Percentiles rank a stretch among this genome's conserved stretches.
Conservation (phyloP, 2,888 invertebrate species). For the Halocaridina rubra region DNA sequence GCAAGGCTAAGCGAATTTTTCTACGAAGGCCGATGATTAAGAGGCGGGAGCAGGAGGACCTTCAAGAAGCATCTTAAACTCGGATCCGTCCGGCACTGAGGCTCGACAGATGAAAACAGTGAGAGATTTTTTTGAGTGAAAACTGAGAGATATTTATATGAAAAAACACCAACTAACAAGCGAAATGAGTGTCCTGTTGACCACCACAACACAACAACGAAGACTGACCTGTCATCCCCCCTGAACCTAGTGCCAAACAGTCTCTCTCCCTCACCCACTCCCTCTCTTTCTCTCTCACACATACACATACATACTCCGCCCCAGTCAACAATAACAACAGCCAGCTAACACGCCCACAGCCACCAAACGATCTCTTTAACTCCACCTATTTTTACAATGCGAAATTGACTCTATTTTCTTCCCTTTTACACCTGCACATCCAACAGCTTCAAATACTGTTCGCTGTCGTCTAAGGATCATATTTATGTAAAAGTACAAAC, state of each 20-base stretch:
- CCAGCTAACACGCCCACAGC: conserved; percentile 19
- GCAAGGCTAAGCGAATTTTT: conserved; percentile 2
- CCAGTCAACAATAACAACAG: conserved; percentile 7
- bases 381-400: neutral
- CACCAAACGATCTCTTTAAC: conserved; percentile 26
- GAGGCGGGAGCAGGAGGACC: neutral
- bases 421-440: neutral
- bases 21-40: neutral
- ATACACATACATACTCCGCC: neutral
- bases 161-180: too few relatives aligned
- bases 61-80: neutral
- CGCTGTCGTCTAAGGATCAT: too few relatives aligned
- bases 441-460: too few relatives aligned
- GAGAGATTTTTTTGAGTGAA: too few relatives aligned
- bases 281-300: conserved; percentile 16
- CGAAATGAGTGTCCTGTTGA: neutral
- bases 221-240: neutral
- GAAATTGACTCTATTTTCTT: neutral
- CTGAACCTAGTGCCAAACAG: conserved; percentile 21
- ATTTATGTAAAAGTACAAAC: too few relatives aligned
- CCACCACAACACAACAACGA: conserved; percentile 17
- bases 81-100: neutral
- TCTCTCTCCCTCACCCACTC: neutral
- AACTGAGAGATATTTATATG: too few relatives aligned
- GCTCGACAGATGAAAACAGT: too few relatives aligned